Evolutionary conservation across 2,888 invertebrate genomes (phyloP), one percentile per base, ranked within the genome.

Genomic region (Lagria hirta): DNA sequence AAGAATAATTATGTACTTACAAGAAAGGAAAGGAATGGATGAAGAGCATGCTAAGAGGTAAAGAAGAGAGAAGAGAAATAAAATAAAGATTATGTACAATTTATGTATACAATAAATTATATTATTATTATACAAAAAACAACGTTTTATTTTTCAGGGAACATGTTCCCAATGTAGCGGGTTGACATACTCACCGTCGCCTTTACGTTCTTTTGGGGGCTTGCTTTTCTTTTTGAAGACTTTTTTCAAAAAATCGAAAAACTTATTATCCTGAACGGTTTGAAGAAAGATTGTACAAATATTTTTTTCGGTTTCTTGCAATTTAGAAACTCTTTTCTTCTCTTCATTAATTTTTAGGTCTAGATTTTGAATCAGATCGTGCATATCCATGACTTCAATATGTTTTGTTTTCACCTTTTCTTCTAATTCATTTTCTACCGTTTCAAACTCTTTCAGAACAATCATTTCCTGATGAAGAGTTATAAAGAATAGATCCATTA

Each of bases 161-260:
- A n/a, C n/a, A n/a, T n/a, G n/a, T n/a, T n/a, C n/a, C n/a, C n/a
- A n/a, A n/a, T n/a, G n/a, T n/a, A n/a, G n/a, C n/a, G n/a, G n/a
- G n/a, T n/a, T n/a, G n/a, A n/a, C n/a, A n/a, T n/a, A n/a, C 40
- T 55, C 59, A 73, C 77, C 79, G 41, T 76, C 75, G 3, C 76
- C 78, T 29, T 72, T 75, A 30, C 62, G 71, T 1, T 73, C 72
- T 60, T 84, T 85, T 0, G 82, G 81, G 3, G 83, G 79, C 48
- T 84, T 85, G 60, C 84, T 88, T 61, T 87, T 89, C 65, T 89
- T 93, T 62, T 84, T 87, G 61, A 86, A 93, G 38, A 94, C 89
- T 59, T 84, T 81, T 11, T 80, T 78, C 23, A 94, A 69, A 62
- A 90, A 92, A 57, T 86, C 83, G 3, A 78, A 79, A 65, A 87